Base-by-base conservation (phyloP, 37 sponge, comb jelly and placozoan species). In the Theonella swinhoei region DNA sequence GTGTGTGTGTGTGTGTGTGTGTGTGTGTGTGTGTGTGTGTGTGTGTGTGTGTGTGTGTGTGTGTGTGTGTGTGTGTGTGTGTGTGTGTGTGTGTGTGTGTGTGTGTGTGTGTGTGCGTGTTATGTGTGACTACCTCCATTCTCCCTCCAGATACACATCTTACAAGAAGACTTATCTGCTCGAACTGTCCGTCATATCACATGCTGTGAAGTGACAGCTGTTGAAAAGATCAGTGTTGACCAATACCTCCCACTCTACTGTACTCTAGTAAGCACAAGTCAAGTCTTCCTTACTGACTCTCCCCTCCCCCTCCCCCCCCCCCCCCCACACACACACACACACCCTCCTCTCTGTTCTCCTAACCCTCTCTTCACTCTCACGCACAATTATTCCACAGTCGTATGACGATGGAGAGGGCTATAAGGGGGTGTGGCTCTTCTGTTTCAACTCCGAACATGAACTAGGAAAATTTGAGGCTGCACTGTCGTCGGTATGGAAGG, bases 371-470 rank as follows among this genome's bases (percentile, higher is more conserved):
- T n/a, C n/a, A n/a, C n/a, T n/a, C n/a, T n/a, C n/a, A n/a, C n/a
- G n/a, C n/a, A n/a, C n/a, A n/a, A n/a, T n/a, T n/a, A n/a, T n/a
- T n/a, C 1, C 40, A 25, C 73, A 85, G 86, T 39, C 31, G n/a
- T 85, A 85, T 85, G 78, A 78, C n/a, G 36, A 69, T 77, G 34
- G 69, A 2, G 85, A 84, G 77, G 11, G 42, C 58, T 39, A 19
- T 33, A 73, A 80, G 38, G 79, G 89, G 23, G 71, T 85, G 47
- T 95, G 95, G 95, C 70, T 95, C 39, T 54, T 95, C 30, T 95
- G 95, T 41, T 95, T 95, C 87, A 83, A 78, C 69, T 83, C 85
- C 20, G 85, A 85, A 25, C 85, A 74, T 41, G 95, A 95, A 59
- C 80, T 95, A 58, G 90, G 91, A 11, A 79, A 86, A 63, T 95